These are phyloP conservation scores for Cavia porcellus DNA, from an alignment of 2,113 vertebrate species.

Conservation along the genomic window DNA sequence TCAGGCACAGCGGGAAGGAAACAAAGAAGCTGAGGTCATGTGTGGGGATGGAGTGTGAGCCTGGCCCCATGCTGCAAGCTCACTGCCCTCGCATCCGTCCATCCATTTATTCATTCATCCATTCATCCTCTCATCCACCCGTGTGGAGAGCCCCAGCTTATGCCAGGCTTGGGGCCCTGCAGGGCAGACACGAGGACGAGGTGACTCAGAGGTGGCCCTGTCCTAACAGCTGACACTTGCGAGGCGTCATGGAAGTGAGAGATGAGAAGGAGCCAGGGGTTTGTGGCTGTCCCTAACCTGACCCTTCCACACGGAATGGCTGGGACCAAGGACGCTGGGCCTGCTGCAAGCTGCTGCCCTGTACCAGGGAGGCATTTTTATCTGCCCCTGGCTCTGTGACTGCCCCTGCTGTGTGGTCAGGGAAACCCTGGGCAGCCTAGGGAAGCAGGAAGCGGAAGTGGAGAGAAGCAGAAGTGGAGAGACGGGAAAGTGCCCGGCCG, in stretches of 20 bases:
- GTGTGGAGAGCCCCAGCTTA: neutral
- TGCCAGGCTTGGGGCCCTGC: neutral
- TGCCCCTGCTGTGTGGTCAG: neutral
- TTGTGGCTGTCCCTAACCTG: neutral
- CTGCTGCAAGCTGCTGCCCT: neutral
- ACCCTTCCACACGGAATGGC: neutral
- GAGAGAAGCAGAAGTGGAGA: too few relatives aligned
- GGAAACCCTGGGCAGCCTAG: neutral
- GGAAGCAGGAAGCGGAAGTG: neutral
- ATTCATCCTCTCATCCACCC: neutral
- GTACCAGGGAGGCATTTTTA: neutral
- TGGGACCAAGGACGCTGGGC: neutral
- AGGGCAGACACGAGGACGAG: neutral
- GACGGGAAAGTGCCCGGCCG: neutral
- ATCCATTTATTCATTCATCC: neutral
- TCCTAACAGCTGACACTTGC: neutral
- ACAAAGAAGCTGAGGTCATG: neutral
- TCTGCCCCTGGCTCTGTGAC: neutral
- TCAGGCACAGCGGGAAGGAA: rapidly evolving
- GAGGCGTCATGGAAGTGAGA: neutral
- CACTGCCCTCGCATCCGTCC: neutral
- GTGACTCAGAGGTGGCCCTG: too few relatives aligned
- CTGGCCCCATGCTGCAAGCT: neutral
- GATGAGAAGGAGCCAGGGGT: neutral
- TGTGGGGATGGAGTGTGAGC: neutral